Conservation (phyloP, 2,888 invertebrate genomes). For the Cylindroiulus punctatus region DNA sequence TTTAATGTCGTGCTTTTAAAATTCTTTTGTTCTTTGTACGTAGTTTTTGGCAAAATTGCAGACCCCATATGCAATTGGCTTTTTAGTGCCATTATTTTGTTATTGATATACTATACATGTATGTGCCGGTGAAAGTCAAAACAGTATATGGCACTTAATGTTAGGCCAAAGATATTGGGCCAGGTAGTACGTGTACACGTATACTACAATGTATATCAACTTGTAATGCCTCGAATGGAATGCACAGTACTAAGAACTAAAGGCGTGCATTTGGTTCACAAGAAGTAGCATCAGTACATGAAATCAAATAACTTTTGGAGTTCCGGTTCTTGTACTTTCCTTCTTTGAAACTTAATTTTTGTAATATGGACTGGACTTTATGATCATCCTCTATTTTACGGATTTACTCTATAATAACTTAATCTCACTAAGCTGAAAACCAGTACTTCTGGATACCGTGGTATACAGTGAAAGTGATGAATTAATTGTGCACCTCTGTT, state of each 20-base stretch:
- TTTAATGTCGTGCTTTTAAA: slow-evolving; percentile 23
- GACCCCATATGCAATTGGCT: neutral
- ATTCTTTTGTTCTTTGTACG: slow-evolving; percentile 19
- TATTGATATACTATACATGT: slow-evolving; percentile 1
- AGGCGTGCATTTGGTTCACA: no score
- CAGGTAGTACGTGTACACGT: no score
- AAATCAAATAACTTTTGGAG: no score
- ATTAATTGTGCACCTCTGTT: neutral
- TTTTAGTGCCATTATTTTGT: neutral
- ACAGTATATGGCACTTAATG: neutral
- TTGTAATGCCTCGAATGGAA: no score
- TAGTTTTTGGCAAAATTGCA: neutral
- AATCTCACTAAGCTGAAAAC: neutral
- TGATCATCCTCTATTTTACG: no score
- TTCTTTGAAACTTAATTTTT: no score
- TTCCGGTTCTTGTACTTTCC: no score
- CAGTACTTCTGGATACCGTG: neutral
- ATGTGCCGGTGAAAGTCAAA: neutral
- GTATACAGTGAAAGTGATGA: neutral
- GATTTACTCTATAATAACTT: neutral
- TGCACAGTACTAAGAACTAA: no score
- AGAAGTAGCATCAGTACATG: no score
- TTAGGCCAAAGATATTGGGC: no score
- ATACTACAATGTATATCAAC: no score
- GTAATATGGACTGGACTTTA: no score